phyloP scores from a whole-genome alignment of 2,888 invertebrate species.

The Athetis lepigone region DNA sequence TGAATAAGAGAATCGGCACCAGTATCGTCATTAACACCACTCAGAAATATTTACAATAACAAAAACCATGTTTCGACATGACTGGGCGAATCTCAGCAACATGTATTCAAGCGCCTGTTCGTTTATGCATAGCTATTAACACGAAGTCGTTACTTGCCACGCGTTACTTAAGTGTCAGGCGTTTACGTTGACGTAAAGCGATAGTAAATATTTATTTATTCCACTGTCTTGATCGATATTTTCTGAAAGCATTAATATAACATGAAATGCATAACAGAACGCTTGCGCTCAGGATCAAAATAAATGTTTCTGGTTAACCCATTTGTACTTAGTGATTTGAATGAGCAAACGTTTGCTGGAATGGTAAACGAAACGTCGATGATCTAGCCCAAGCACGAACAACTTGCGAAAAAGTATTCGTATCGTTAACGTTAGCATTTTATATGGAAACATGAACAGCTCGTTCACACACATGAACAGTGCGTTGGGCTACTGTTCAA shows the following conservation, averaged over 20 bases:
- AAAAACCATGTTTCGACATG: too few species aligned
- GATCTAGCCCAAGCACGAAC: too few species aligned
- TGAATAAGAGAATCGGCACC: too few species aligned
- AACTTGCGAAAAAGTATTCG: too few species aligned
- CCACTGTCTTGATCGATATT: not conserved
- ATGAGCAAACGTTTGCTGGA: conserved; percentile 25
- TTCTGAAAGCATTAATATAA: not conserved
- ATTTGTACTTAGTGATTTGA: conserved; percentile 10
- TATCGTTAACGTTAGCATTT: too few species aligned
- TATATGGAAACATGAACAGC: too few species aligned
- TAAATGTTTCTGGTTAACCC: not conserved
- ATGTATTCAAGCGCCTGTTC: conserved; percentile 59
- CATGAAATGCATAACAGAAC: not conserved
- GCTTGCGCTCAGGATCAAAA: not conserved
- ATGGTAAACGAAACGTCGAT: not conserved
- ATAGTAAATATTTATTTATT: conserved; percentile 8
- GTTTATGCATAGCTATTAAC: conserved; percentile 48
- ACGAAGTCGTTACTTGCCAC: conserved; percentile 4
- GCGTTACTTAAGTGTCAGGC: conserved; percentile 44
- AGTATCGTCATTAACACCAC: too few species aligned
- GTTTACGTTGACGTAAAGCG: conserved; percentile 3
- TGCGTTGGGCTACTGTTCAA: too few species aligned
- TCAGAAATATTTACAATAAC: too few species aligned
- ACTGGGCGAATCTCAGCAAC: too few species aligned
- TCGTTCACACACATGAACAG: too few species aligned